These are phyloP conservation scores for Epinotia brunnichana DNA, from an alignment of 2,888 invertebrate species.

Conservation along the genomic window DNA sequence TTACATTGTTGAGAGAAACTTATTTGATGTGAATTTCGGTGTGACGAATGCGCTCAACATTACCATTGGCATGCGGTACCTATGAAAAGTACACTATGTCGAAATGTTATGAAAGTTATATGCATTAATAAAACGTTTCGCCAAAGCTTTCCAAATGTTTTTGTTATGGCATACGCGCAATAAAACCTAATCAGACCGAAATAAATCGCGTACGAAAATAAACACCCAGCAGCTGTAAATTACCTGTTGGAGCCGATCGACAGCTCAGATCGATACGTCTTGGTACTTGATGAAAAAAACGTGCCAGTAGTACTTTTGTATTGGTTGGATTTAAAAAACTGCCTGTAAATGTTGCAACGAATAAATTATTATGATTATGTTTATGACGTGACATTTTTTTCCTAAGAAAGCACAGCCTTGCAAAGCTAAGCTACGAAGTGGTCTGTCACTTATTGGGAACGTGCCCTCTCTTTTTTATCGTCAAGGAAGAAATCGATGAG, in stretches of 20 bases:
- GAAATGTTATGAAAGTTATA: background rate
- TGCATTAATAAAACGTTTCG: conserved; percentile 2
- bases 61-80: background rate
- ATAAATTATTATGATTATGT: no score
- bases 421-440: no score
- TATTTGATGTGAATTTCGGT: background rate
- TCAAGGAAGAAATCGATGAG: no score
- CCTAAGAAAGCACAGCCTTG: no score
- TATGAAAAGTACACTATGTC: background rate
- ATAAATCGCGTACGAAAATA: conserved; percentile 43
- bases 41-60: background rate
- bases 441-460: no score
- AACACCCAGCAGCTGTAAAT: conserved; percentile 41
- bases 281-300: conserved; percentile 19
- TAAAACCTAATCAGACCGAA: conserved; percentile 43
- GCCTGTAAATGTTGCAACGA: no score
- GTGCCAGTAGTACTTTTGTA: no score
- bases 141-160: conserved; percentile 28
- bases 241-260: conserved; percentile 41
- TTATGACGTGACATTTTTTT: no score
- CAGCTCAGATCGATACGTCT: conserved; percentile 11
- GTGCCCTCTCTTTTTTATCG: no score
- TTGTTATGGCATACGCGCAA: conserved; percentile 37
- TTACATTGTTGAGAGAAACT: no score
- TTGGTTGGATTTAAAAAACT: no score